phyloP scores from a whole-genome alignment of 2,888 invertebrate species.

The Digitonthophagus gazella region DNA sequence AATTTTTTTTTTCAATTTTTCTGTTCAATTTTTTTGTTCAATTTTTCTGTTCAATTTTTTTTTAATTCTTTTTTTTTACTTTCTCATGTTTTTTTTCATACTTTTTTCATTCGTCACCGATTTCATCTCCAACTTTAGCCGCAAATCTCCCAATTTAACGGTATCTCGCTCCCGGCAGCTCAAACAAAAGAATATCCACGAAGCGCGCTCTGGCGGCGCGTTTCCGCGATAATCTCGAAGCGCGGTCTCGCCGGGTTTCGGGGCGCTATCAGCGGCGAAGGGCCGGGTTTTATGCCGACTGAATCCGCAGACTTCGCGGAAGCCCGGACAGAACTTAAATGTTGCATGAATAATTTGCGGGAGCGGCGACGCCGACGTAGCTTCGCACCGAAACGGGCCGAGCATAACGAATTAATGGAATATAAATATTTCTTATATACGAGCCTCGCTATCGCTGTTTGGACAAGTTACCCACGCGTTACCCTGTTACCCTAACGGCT shows the following conservation, averaged over 20 bases:
- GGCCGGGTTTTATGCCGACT: background rate
- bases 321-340: conserved; percentile 42
- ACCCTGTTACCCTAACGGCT: conserved; percentile 34
- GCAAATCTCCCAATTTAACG: conserved; percentile 1
- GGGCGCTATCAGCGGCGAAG: background rate
- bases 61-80: too few species aligned
- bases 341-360: conserved; percentile 43
- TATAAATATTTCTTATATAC: conserved; percentile 41
- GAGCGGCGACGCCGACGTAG: conserved; percentile 16
- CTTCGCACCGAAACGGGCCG: conserved; percentile 18
- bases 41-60: too few species aligned
- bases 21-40: too few species aligned
- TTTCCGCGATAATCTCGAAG: background rate
- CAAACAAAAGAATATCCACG: conserved; percentile 9
- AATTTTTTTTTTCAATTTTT: too few species aligned
- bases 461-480: conserved; percentile 35
- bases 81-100: too few species aligned
- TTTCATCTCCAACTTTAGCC: background rate
- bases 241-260: background rate
- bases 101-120: background rate
- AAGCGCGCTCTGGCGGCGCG: background rate
- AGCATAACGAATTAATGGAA: conserved; percentile 44
- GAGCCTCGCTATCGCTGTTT: conserved; percentile 34
- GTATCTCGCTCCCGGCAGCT: background rate
- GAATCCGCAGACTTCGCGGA: background rate